Conservation (phyloP, 2,797 vertebrate genomes). For the Poeciliopsis turneri region DNA sequence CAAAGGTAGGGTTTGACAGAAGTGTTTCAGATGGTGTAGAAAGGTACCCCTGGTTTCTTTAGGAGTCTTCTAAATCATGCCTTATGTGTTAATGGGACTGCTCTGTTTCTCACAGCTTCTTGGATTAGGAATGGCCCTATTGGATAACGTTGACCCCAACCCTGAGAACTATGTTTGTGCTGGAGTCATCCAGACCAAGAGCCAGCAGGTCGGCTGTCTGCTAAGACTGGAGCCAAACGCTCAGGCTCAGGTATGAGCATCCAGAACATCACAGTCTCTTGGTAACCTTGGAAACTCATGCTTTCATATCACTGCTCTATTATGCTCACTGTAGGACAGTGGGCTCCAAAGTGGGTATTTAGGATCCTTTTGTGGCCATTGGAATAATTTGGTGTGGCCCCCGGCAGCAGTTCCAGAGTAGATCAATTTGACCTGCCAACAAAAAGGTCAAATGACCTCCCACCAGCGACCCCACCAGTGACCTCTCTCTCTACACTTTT, state of each 20-base stretch:
- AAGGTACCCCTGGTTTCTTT: not conserved
- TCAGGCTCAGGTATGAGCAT: constrained; percentile 87
- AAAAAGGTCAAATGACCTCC: not conserved
- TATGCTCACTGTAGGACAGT: not conserved
- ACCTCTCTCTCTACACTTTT: not conserved
- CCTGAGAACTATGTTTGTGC: constrained; percentile 94
- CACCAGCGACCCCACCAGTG: no score
- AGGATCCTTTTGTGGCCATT: not conserved
- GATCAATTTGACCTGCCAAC: not conserved
- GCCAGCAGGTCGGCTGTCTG: constrained; percentile 91
- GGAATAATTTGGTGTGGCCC: not conserved
- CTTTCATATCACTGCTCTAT: not conserved
- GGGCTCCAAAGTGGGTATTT: no score
- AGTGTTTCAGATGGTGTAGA: constrained; percentile 56
- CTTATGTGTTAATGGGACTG: not conserved
- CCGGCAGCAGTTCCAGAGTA: not conserved
- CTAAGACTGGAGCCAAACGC: constrained; percentile 91
- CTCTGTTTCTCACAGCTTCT: constrained; percentile 77
- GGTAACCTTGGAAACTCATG: not conserved
- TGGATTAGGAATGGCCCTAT: constrained; percentile 88
- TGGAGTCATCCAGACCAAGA: constrained; percentile 92
- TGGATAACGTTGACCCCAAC: constrained; percentile 93
- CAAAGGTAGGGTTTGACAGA: constrained; percentile 80
- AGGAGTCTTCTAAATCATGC: no score
- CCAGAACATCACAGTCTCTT: not conserved